phyloP scores from a whole-genome alignment of 1,140 invertebrate genomes.

The Ericerus pela region DNA sequence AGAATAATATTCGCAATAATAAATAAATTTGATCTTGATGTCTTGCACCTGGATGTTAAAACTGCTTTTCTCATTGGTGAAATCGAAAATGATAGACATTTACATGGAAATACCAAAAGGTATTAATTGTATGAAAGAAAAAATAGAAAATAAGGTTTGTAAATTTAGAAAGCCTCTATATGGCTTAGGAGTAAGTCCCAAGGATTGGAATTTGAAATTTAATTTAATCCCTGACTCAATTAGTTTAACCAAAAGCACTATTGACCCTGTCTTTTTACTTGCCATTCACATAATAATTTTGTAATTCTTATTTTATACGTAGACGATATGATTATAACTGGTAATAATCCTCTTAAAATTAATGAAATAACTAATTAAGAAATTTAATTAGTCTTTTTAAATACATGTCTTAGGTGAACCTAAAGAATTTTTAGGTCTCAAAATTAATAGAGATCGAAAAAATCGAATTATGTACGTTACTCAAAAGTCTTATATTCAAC shows the following conservation, averaged over 20 bases:
- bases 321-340: slow-evolving; percentile 22
- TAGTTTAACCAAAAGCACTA: neutral
- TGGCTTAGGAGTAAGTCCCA: slow-evolving; percentile 26
- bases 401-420: slow-evolving; percentile 28
- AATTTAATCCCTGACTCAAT: neutral
- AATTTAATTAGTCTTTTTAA: slow-evolving; percentile 29
- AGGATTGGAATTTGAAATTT: slow-evolving; percentile 28
- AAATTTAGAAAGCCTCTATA: slow-evolving; percentile 26
- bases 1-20: slow-evolving; percentile 29
- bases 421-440: slow-evolving; percentile 19
- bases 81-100: slow-evolving; percentile 28
- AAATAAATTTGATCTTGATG: slow-evolving; percentile 24
- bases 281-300: slow-evolving; percentile 11
- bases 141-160: slow-evolving; percentile 22
- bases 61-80: slow-evolving; percentile 32
- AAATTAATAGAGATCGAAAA: neutral
- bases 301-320: slow-evolving; percentile 24
- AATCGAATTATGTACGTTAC: slow-evolving; percentile 20
- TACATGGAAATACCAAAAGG: slow-evolving; percentile 29
- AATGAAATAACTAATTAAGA: slow-evolving; percentile 20
- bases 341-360: slow-evolving; percentile 21
- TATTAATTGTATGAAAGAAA: slow-evolving; percentile 19
- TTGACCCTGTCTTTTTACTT: neutral
- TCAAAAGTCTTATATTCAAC: slow-evolving; percentile 32
- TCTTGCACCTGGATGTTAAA: slow-evolving; percentile 28